Evolutionary conservation across 2,888 invertebrate species (phyloP).

Genomic region (Cartodere bifasciata): DNA sequence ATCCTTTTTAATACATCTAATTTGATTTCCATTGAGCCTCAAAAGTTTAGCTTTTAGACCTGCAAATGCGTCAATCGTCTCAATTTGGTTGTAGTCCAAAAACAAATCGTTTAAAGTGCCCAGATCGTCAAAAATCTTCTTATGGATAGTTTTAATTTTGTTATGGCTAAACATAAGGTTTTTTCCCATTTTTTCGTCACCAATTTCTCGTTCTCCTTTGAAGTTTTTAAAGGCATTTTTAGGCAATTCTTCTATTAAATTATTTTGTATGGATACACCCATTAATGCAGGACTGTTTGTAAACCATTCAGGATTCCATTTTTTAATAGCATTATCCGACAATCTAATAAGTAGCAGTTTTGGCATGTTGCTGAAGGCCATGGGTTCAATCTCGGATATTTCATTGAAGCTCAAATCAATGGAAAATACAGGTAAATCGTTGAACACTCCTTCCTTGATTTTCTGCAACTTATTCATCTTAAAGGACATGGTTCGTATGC

Average conservation of each 20-base stretch:
- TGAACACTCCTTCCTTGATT: constrained; percentile 20
- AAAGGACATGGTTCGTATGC: constrained; percentile 14
- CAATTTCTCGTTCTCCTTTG: constrained; percentile 17
- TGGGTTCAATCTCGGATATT: constrained; percentile 15
- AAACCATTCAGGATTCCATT: constrained; percentile 23
- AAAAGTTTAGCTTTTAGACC: constrained; percentile 18
- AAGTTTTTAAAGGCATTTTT: constrained; percentile 20
- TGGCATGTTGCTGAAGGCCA: constrained; percentile 19
- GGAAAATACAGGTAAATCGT: constrained; percentile 16
- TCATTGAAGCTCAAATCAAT: constrained; percentile 19
- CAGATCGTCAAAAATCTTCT: constrained; percentile 19
- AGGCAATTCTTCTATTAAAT: constrained; percentile 19
- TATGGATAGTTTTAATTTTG: constrained; percentile 19
- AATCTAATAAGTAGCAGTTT: constrained; percentile 20
- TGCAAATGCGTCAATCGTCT: constrained; percentile 16
- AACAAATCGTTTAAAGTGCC: constrained; percentile 22
- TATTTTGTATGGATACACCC: constrained; percentile 22
- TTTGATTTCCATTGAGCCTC: constrained; percentile 19
- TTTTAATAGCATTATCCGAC: constrained; percentile 19
- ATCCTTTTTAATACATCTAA: constrained; percentile 20
- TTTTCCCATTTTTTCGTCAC: constrained; percentile 16
- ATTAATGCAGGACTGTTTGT: constrained; percentile 19
- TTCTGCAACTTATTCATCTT: constrained; percentile 17
- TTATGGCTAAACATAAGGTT: constrained; percentile 24
- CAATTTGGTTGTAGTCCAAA: constrained; percentile 22